Evolutionary conservation across 2,797 vertebrate species (phyloP).

Genomic region (Sylvilagus floridanus): DNA sequence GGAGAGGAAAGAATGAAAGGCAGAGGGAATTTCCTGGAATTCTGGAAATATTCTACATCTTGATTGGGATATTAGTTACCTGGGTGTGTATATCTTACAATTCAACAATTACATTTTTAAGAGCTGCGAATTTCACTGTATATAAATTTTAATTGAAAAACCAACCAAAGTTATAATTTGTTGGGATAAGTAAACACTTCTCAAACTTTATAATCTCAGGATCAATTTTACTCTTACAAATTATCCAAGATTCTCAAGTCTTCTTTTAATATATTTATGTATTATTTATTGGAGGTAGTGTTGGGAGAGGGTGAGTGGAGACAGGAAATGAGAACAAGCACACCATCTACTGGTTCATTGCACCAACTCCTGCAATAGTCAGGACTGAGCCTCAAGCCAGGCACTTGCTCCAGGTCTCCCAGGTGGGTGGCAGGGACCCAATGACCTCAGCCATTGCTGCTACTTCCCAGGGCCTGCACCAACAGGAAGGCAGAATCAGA

Average conservation of each 20-base stretch:
- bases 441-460: background rate
- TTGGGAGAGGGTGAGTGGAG: no score
- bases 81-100: background rate
- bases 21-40: background rate
- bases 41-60: background rate
- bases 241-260: background rate
- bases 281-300: no score
- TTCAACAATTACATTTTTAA: background rate
- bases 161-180: background rate
- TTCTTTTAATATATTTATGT: no score
- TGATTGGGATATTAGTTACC: background rate
- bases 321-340: no score
- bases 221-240: slow-evolving; percentile 29
- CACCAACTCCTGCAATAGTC: no score
- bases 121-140: background rate
- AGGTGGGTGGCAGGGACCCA: no score
- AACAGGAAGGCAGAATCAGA: no score
- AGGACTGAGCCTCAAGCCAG: no score
- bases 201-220: background rate
- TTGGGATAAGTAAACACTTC: background rate
- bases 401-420: no score
- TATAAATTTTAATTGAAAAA: slow-evolving; percentile 38
- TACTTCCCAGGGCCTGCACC: no score
- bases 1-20: background rate
- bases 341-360: no score